Base-by-base conservation (phyloP, 2,113 vertebrate genomes). In the Taurulus bubalis region DNA sequence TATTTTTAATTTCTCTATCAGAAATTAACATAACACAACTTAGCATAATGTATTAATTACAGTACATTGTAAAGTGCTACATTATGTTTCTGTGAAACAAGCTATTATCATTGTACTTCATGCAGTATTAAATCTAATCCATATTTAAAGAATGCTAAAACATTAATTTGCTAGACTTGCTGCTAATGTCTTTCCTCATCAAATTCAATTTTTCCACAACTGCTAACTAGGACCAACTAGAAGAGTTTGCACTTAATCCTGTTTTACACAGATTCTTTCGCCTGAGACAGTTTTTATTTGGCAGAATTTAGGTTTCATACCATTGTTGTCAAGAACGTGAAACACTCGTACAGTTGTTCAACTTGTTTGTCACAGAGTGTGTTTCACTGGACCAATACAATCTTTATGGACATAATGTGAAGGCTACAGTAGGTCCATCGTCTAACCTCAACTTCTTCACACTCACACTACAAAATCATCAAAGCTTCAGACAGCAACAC, bases 111-210 rank as follows among this genome's bases (percentile, higher is more conserved):
- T 86, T 91, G 88, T 90, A 94, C 91, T 94, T 95, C 90, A 94
- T 93, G 67, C 93, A 94, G 91, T 92, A 94, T 95, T 94, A 89
- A 93, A 85, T 91, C 75, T 90, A 88, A 94, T 94, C 79, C 83
- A 94, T 95, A 87, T 93, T 94, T 95, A 93, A 95, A 91, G 89
- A 79, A 92, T 78, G 84, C 90, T 94, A 89, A 93, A 95, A 92
- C 87, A 94, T 94, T 93, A 67, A 95, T 95, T 94, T 87, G 85
- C 80, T 77, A 73, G 84, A 91, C 77, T 90, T 88, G 85, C 83
- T 85, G 88, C 89, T 90, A 93, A 89, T 85, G 90, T 85, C 88
- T 87, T 79, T 70, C 8, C 82, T 89, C 80, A 89, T 94, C 79
- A 91, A 91, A 85, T 83, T 91, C 82, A 91, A 78, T 85, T 90